Evolutionary conservation across 2,797 vertebrate species (phyloP).

Genomic region (Sebastes oblongus): DNA sequence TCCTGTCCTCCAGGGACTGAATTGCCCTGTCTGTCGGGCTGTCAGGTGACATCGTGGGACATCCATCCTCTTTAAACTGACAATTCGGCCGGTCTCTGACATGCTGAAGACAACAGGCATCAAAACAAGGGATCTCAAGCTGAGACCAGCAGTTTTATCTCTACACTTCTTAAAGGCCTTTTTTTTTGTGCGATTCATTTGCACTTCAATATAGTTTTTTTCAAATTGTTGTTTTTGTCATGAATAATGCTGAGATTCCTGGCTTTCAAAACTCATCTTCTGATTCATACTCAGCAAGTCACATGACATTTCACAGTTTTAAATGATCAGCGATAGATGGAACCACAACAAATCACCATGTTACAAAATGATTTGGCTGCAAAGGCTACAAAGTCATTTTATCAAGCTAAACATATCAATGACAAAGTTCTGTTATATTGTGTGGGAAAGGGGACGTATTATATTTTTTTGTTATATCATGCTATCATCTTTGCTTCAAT

Average conservation of each 20-base stretch:
- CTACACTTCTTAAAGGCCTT: neutral
- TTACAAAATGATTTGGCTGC: neutral
- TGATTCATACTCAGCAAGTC: neutral
- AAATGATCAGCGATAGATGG: neutral
- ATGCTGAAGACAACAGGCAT: constrained; percentile 28
- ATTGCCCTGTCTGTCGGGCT: constrained; percentile 46
- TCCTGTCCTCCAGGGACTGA: constrained; percentile 55
- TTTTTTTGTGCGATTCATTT: no score
- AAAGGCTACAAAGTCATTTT: neutral
- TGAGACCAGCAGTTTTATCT: neutral
- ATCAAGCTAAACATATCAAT: neutral
- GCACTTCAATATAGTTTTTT: no score
- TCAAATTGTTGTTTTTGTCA: no score
- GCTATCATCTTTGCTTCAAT: neutral
- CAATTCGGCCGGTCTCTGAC: constrained; percentile 39
- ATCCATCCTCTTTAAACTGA: constrained; percentile 63
- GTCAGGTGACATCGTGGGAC: constrained; percentile 49
- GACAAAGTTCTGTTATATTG: neutral
- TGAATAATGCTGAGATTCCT: neutral
- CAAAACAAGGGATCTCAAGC: constrained; percentile 5
- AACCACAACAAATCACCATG: neutral
- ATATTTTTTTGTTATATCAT: neutral
- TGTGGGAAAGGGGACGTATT: neutral
- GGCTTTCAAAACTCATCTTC: neutral
- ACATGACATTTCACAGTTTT: neutral